Evolutionary conservation across 2,113 vertebrate species (phyloP), one percentile per base, ranked within the genome.

Genomic region (Garra rufa): DNA sequence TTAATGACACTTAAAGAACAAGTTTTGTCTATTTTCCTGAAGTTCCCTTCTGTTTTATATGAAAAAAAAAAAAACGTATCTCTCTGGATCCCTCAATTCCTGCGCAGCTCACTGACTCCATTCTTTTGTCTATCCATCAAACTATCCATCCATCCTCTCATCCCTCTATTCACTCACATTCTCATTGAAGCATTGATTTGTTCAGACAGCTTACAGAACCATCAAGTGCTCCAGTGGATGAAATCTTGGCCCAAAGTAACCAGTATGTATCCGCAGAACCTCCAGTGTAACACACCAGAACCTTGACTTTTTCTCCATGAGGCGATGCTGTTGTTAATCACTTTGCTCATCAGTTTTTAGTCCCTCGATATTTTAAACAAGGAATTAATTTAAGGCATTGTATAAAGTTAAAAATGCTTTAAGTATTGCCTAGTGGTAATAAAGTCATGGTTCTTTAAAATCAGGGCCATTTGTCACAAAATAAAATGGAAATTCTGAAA

Each of bases 201-300:
- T 95, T 94, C 95, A 95, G 95, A 95, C 94, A 95, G 91, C 87
- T 88, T 88, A 93, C 92, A 94, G 94, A 95, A 95, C 92, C 91
- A 91, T 55, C 92, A 94, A 91, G 95, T 95, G 93, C 92, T 95
- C 94, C 94, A 95, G 94, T 95, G 95, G 95, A 95, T 95, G 94
- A 95, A 94, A 94, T 93, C 95, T 90, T 95, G 95, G 94, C 95
- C 95, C 92, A 95, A 92, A 94, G 86, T 88, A 86, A 91, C 93
- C 94, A 94, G 94, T 95, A 95, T 95, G 94, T 95, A 95, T 95
- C 83, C 81, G 78, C 85, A 91, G 88, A 86, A 85, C 88, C 87
- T 91, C 34, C 34, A 74, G 70, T 70, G 76, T 81, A 24, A 87
- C 50, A 89, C 87, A 89, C 70, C 61, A 83, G 73, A 87, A 88